Base-by-base conservation (phyloP, 2,113 vertebrate genomes). In the Aplodontia rufa region DNA sequence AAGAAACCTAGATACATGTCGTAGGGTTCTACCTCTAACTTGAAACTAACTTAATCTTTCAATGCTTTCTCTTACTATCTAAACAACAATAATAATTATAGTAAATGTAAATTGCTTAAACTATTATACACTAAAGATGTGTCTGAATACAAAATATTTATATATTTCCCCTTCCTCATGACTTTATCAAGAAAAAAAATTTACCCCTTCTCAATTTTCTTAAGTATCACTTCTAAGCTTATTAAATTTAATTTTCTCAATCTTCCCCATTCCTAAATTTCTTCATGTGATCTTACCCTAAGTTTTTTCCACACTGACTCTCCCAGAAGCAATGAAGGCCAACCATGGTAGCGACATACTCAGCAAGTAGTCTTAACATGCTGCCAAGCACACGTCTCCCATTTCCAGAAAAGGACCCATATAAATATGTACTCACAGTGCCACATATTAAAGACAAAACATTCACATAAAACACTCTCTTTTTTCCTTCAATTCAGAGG, bases 21-120 rank as follows among this genome's bases (percentile, higher is more conserved):
- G 66, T 79, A 0, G 3, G 53, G 62, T 49, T 95, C 28, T n/a
- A 84, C 26, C 32, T 90, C 42, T 68, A 68, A 87, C 16, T 37
- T 66, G 64, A 95, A 93, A 91, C 30, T 66, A 64, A 79, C 45
- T 53, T 75, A 55, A 32, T 64, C 32, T 93, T 93, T 79, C 22
- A 69, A 2, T 40, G 68, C 42, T 74, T 40, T 49, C 72, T 37
- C 81, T 84, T 68, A 69, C 22, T 76, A 12, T 82, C 75, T 78
- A 32, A 24, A 9, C 24, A 35, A 58, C 24, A 58, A 64, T 58
- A 51, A 26, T 60, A 26, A 5, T 60, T 32, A 30, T 68, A 68
- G 32, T 32, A 75, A 30, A 87, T 37, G 14, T 53, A 74, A 86
- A 69, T n/a, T 11, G 10, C 22, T 26, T 87, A 79, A 95, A 40